These are phyloP conservation scores for Benthosema pterotum DNA, from an alignment of 2,797 vertebrate genomes.

Conservation along the genomic window DNA sequence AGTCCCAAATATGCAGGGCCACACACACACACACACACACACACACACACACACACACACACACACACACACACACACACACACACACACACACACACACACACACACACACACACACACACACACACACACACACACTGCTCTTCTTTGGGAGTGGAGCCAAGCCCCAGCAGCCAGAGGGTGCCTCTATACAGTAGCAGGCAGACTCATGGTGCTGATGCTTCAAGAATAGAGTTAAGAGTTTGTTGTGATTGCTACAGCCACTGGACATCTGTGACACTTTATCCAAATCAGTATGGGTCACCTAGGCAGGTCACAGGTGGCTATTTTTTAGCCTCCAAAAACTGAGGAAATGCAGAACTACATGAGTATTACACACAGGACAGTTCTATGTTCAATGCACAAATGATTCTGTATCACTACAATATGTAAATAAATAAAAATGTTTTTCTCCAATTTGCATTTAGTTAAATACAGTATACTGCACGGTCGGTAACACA, in stretches of 20 bases:
- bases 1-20: no score
- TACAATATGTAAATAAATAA: not conserved
- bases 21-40: not conserved
- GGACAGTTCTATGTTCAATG: not conserved
- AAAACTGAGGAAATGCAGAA: not conserved
- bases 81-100: conserved; percentile 15
- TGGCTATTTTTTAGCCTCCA: conserved; percentile 34
- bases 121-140: conserved; percentile 24
- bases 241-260: conserved; percentile 61
- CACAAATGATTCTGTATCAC: no score
- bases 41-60: conserved; percentile 13
- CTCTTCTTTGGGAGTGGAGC: conserved; percentile 60
- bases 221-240: conserved; percentile 56
- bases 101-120: conserved; percentile 21
- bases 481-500: not conserved
- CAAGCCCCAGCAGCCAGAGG: conserved; percentile 73
- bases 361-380: no score
- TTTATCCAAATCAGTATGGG: conserved; percentile 67
- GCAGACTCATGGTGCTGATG: conserved; percentile 65
- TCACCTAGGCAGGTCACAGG: conserved; percentile 52
- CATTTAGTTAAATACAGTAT: no score
- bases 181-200: conserved; percentile 65
- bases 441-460: not conserved
- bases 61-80: conserved; percentile 12
- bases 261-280: conserved; percentile 71